Evolutionary conservation across 2,113 vertebrate genomes (phyloP).

Genomic region (Hepsetus odoe): DNA sequence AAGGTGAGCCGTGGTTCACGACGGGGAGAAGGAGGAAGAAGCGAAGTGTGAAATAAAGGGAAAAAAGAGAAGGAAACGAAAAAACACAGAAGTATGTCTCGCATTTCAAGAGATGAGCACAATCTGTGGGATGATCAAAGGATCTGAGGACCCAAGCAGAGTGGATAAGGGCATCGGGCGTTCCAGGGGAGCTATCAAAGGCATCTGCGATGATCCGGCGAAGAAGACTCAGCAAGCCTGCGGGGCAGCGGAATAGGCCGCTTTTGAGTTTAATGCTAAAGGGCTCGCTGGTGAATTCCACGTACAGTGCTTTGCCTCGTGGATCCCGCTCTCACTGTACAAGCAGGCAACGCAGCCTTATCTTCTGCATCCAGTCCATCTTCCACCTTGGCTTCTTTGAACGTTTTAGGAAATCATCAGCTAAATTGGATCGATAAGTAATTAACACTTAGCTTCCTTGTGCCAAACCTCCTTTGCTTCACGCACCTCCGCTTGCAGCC

Average conservation of each 20-base stretch:
- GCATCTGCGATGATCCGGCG: neutral
- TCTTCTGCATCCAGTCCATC: neutral
- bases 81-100: conserved; percentile 9
- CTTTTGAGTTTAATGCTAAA: neutral
- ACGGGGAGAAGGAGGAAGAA: neutral
- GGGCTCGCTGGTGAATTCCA: neutral
- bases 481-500: neutral
- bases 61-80: conserved; percentile 19
- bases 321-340: conserved; percentile 38
- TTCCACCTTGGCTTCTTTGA: neutral
- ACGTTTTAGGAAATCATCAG: conserved; percentile 68
- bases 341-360: neutral
- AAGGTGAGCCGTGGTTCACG: neutral
- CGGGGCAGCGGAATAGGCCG: neutral
- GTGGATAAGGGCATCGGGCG: neutral
- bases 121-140: conserved; percentile 10
- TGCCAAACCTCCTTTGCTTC: conserved; percentile 60
- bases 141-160: neutral
- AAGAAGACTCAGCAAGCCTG: conserved; percentile 5
- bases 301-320: neutral
- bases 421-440: conserved; percentile 81
- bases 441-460: conserved; percentile 75
- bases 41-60: conserved; percentile 13
- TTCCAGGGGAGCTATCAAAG: neutral
- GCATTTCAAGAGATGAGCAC: neutral